Base-by-base conservation (phyloP, 2,888 invertebrate species). In the Papilio elwesi region DNA sequence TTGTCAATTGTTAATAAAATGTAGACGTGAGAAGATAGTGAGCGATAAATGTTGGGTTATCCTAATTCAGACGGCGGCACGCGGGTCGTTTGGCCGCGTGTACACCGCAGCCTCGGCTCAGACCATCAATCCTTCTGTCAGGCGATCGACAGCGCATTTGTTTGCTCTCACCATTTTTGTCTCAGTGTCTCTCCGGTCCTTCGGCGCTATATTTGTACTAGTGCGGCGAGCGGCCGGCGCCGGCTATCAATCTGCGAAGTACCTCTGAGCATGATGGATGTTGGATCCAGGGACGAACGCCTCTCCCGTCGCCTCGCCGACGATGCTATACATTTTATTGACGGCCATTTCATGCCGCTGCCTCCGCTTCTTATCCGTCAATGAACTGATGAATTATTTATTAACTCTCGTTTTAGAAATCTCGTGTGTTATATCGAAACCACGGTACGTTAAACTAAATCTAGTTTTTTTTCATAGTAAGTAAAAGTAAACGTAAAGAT, bases 71-170 rank as follows among this genome's bases (percentile, higher is more conserved):
- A 57, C 49, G 26, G 13, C 59, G 59, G 69, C 55, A n/a, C 47
- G 73, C 36, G 53, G 65, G 49, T 71, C 62, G 57, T 49, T 49
- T 47, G 59, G 73, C 43, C 69, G 57, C 7, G 68, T 13, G 73
- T 66, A 57, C 55, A 62, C 65, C 68, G 63, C 74, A 71, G 65
- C 76, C 67, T 68, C 74, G 73, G 75, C 77, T 81, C 84, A 78
- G 81, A 89, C 92, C 87, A 93, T 92, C 91, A 91, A 92, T 93
- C 92, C 90, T 91, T 87, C 87, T 91, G 92, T 90, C 92, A 89
- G 83, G 81, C 82, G 85, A 92, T 91, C 90, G 92, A 92, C 91
- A 90, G 89, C 87, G 81, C 91, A 93, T 92, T 93, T 92, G 91
- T 93, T 92, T 92, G 90, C 83, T 91, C 85, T 84, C 90, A 85